Evolutionary conservation across 2,888 invertebrate species (phyloP), one percentile per base, ranked within the genome.

Genomic region (Thalpophila matura): DNA sequence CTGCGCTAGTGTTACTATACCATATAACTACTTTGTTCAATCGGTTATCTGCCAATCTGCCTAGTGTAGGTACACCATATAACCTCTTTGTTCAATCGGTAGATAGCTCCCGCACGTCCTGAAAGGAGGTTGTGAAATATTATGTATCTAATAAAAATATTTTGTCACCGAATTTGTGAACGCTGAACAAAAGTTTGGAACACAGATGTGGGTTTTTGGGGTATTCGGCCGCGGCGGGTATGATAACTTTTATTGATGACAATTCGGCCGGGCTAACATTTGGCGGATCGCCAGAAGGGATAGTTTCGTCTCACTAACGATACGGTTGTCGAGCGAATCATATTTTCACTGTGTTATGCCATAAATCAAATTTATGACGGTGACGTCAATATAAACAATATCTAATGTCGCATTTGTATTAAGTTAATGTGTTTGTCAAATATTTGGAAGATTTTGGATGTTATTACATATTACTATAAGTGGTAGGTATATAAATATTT

Each of bases 161-260:
- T 77, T 75, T 67, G 68, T 49, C 43, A 56, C 62, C 42, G 63
- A 72, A 71, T 77, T 77, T 78, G 78, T 79, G 76, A 74, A 70
- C 55, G 60, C 53, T 63, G 62, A 65, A 65, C 69, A 69, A 72
- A 83, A 79, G 70, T 79, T 81, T 54, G 31, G 51, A 63, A 69
- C 74, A 69, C 82, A 86, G 80, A 85, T 84, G 83, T 79, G 72
- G 75, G 77, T 84, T 83, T 79, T 81, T 80, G 82, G 82, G 79
- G 80, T 84, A 86, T 72, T 84, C 76, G 81, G 82, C 77, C 82
- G 82, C 79, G 79, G 68, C 74, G 78, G 74, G 74, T 71, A 81
- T 86, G 86, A 88, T 87, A 89, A 88, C 76, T 86, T 88, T 86
- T 89, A 90, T 90, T 87, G 90, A 90, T 87, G 91, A 89, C 89